Evolutionary conservation across 1,140 invertebrate species (phyloP).

Genomic region (Thalassaphorura encarpata): DNA sequence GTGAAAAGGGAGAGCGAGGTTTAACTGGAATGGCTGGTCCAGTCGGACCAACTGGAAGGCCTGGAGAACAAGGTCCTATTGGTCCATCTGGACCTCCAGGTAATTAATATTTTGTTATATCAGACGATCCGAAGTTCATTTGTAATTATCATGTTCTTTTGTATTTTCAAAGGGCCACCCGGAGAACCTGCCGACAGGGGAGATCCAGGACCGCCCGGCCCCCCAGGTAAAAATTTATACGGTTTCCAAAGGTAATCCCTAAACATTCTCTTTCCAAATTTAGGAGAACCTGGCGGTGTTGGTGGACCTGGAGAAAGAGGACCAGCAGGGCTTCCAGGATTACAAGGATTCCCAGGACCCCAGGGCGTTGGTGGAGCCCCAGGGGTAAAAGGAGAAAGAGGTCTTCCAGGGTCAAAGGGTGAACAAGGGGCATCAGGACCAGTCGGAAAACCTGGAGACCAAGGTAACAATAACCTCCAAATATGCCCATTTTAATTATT

Average conservation of each 20-base stretch:
- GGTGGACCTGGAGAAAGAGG: conserved; percentile 59
- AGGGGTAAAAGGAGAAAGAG: conserved; percentile 62
- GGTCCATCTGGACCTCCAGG: conserved; percentile 54
- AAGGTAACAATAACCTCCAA: conserved; percentile 16
- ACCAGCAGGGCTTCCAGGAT: conserved; percentile 46
- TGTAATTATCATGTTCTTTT: no score
- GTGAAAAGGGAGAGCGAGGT: conserved; percentile 58
- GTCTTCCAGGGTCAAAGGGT: conserved; percentile 55
- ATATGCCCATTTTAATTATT: no score
- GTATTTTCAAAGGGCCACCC: no score
- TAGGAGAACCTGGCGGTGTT: conserved; percentile 56
- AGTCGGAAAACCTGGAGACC: conserved; percentile 42
- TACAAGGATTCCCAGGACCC: conserved; percentile 36
- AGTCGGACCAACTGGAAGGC: conserved; percentile 58
- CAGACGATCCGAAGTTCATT: no score
- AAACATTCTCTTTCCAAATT: not conserved
- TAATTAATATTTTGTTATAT: no score
- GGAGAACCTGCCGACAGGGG: conserved; percentile 64
- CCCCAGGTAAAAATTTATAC: conserved; percentile 40
- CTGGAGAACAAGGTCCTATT: conserved; percentile 56
- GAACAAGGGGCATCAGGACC: conserved; percentile 57
- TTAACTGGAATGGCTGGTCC: conserved; percentile 54
- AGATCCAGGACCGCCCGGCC: conserved; percentile 58
- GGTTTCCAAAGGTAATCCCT: not conserved
- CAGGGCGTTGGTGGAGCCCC: conserved; percentile 50